Evolutionary conservation across 1,140 invertebrate genomes (phyloP), one percentile per base, ranked within the genome.

Genomic region (Drosophila kikkawai): DNA sequence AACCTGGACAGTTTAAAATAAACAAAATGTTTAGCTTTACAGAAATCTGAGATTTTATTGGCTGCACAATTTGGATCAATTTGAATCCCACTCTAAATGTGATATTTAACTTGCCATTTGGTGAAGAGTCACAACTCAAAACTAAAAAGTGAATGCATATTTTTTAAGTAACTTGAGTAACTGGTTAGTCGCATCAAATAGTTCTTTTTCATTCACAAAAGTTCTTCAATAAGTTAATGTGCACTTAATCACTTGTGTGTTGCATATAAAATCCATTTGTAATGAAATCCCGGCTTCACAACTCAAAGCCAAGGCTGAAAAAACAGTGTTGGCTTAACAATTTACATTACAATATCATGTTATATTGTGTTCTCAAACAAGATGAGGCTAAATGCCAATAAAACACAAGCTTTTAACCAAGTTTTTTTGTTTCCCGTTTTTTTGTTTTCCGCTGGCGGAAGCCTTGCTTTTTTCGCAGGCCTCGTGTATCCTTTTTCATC

Each of bases 331-430:
- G 75, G 48, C 53, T 75, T 69, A 61, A 81, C 82, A 85, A 84
- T 84, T 84, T 84, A 84, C 82, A 84, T 81, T 84, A 81, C 78
- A 81, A 78, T 85, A 67, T 82, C 81, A 57, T 76, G 61, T 60
- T 64, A 55, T 60, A 51, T 74, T 44, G 68, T 60, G 70, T 74
- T 73, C 70, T 74, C 70, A 74, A 74, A 74, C 70, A 74, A 74
- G 70, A 39, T 42, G 68, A 75, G 67, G 67, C 82, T 84, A 84
- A 84, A 86, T 74, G 78, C 82, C 82, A 86, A 86, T 84, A 81
- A 76, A 77, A 76, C 77, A 76, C 77, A 58, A 79, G 45, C 55
- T 64, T 63, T 63, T 64, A 56, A 56, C 60, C 73, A 71, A 71
- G 47, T 51, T 69, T 42, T 58, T 41, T 59, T 47, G 47, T 59